Evolutionary conservation across 1,140 invertebrate species (phyloP).

Genomic region (Wiebesia pumilae): DNA sequence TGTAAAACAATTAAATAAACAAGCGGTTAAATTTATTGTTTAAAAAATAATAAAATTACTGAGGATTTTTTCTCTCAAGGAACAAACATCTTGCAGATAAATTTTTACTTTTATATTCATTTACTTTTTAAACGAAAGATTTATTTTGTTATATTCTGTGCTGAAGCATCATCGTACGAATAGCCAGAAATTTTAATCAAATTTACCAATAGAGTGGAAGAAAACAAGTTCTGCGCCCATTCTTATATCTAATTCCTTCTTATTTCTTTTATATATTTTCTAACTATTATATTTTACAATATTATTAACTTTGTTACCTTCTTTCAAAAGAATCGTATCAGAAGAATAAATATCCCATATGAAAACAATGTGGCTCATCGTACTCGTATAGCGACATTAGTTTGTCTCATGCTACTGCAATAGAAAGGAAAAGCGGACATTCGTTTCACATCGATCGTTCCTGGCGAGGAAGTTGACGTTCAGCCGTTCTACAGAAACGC

Average conservation of each 20-base stretch:
- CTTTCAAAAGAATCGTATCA: too few relatives aligned
- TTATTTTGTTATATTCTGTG: too few relatives aligned
- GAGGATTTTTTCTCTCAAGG: constrained; percentile 27
- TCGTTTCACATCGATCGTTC: constrained; percentile 17
- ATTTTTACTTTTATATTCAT: not conserved
- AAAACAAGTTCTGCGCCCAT: not conserved
- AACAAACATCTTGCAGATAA: not conserved
- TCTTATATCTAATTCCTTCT: not conserved
- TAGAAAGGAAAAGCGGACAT: not conserved
- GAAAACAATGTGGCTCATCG: not conserved
- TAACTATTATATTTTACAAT: not conserved
- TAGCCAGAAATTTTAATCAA: too few relatives aligned
- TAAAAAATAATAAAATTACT: constrained; percentile 69
- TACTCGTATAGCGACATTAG: not conserved
- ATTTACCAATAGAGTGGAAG: too few relatives aligned
- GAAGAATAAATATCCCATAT: too few relatives aligned
- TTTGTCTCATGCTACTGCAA: not conserved
- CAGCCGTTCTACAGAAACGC: not conserved
- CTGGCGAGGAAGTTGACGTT: not conserved
- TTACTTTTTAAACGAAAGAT: not conserved
- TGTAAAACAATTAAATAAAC: constrained; percentile 73
- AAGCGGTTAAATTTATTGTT: constrained; percentile 74
- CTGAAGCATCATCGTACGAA: too few relatives aligned
- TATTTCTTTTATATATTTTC: not conserved
- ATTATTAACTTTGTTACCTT: not conserved